phyloP scores from a whole-genome alignment of 2,888 invertebrate genomes.

The Sabatieria punctata region DNA sequence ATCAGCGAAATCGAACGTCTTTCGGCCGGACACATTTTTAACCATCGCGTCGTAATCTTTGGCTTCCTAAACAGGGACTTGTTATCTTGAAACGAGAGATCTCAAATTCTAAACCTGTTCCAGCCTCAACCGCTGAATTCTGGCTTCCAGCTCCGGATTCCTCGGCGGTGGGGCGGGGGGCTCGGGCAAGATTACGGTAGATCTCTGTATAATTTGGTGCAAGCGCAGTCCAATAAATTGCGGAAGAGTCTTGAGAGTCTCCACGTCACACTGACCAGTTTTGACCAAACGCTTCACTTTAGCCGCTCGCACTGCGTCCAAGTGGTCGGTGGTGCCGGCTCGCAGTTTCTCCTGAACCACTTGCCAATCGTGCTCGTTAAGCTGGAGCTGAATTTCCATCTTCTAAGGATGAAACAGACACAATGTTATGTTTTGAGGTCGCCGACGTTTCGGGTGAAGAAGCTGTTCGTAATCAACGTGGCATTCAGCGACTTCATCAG shows the following conservation, averaged over 20 bases:
- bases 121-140: neutral
- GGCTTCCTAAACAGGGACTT: no score
- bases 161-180: neutral
- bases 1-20: neutral
- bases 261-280: neutral
- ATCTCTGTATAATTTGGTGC: neutral
- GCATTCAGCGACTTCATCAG: neutral
- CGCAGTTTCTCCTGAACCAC: no score
- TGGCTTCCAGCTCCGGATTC: neutral
- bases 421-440: neutral
- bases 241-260: neutral
- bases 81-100: no score
- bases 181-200: neutral
- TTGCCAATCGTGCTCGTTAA: no score
- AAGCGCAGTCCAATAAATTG: no score
- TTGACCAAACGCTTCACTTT: neutral
- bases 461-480: neutral
- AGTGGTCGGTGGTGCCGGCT: no score
- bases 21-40: neutral
- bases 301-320: neutral
- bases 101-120: no score
- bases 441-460: neutral
- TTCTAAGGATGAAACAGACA: neutral
- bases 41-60: neutral
- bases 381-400: no score